phyloP scores from a whole-genome alignment of 2,113 vertebrate species.

The Muntiacus reevesi region DNA sequence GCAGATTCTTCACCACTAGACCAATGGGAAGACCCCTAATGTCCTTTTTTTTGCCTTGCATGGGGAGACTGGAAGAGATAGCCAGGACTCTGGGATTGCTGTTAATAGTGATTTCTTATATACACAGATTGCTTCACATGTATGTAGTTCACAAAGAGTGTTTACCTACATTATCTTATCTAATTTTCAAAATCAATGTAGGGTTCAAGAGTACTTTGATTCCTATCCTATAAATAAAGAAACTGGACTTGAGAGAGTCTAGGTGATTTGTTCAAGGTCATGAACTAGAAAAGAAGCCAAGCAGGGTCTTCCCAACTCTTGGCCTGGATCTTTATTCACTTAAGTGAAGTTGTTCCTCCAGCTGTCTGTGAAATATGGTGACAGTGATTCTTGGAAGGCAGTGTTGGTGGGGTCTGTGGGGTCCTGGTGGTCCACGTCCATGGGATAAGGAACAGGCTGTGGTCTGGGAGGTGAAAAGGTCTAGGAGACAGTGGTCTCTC shows the following conservation, averaged over 20 bases:
- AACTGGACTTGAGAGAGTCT: not conserved
- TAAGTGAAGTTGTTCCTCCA: not conserved
- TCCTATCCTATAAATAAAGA: not conserved
- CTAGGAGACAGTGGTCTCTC: not conserved
- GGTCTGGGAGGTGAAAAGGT: not conserved
- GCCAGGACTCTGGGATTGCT: not conserved
- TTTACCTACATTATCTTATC: not conserved
- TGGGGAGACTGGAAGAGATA: not conserved
- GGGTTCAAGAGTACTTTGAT: not conserved
- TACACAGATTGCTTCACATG: not conserved
- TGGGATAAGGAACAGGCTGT: not conserved
- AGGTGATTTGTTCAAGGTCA: not conserved
- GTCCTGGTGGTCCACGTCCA: not conserved
- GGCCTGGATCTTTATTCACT: not conserved
- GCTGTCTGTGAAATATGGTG: not conserved
- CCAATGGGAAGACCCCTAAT: not conserved
- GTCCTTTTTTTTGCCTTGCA: not conserved
- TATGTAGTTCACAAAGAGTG: not conserved
- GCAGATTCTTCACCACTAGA: not conserved
- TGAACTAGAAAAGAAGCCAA: not conserved
- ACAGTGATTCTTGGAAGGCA: not conserved
- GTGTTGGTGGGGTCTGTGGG: not conserved
- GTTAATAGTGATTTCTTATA: not conserved
- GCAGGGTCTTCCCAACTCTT: not conserved
- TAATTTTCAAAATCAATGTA: not conserved